Base-by-base conservation (phyloP, 2,113 vertebrate genomes). In the Chlorocebus sabaeus region DNA sequence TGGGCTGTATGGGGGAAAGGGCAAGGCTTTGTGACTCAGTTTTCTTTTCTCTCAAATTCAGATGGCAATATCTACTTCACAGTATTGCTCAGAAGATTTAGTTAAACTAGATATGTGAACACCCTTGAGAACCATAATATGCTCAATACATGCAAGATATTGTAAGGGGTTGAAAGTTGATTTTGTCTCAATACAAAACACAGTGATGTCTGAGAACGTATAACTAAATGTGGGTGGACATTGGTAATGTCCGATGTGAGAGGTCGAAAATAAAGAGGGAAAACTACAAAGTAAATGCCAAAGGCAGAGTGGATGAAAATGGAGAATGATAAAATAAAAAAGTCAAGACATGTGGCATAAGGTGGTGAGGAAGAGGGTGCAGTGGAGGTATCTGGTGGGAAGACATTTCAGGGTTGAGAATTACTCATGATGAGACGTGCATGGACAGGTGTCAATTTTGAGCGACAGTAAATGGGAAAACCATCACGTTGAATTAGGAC, bases 311-410 rank as follows among this genome's bases (percentile, higher is more conserved):
- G 48, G 52, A 70, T 64, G 61, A 50, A 3, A 48, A 14, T 0
- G 9, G 5, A 32, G 9, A 40, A 38, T 40, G 25, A 9, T 4
- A 6, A 48, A 76, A 92, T 22, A 57, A 59, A 64, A 79, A 67
- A 88, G 81, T 17, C 22, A 52, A 64, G 81, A 38, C 5, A 1
- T 0, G 1, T 8, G 35, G 11, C 25, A 1, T 23, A 35, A 64
- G 38, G 27, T 45, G 45, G 13, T 35, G 17, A 8, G 0, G 2
- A 57, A 45, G 68, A 6, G 3, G 0, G 0, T 11, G 17, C 27
- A 27, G 6, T 9, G 12, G 52, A 6, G 0, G 38, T 10, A 22
- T 67, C 43, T 64, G 94, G 68, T 0, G 40, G 57, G 67, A 86
- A 61, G 35, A 17, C 1, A 40, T 32, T 87, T 94, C 48, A 43